phyloP scores from a whole-genome alignment of 1,140 invertebrate genomes.

The Drosophila malerkotliana region DNA sequence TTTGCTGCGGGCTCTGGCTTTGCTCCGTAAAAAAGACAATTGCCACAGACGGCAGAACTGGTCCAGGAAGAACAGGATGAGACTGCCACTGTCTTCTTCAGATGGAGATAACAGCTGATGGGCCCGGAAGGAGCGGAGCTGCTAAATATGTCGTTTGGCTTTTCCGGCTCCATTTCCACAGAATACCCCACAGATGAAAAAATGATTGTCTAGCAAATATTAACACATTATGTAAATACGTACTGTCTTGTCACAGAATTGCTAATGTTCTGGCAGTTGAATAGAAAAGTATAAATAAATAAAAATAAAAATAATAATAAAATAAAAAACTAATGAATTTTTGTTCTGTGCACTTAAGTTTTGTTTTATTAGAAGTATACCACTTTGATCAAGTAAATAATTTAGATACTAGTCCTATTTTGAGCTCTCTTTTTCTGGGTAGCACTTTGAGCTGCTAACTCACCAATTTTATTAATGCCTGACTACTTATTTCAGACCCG shows the following conservation, averaged over 20 bases:
- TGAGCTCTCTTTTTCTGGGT: neutral
- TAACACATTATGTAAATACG: neutral
- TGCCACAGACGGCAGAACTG: neutral
- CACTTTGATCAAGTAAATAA: neutral
- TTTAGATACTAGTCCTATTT: neutral
- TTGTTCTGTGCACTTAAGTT: neutral
- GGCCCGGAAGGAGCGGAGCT: slow-evolving; percentile 13
- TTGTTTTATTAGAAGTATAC: neutral
- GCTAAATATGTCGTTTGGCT: slow-evolving; percentile 29
- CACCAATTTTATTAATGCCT: slow-evolving; percentile 26
- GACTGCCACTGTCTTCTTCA: slow-evolving; percentile 31
- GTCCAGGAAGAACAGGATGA: neutral
- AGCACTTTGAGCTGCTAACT: slow-evolving; percentile 22
- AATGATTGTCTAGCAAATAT: neutral
- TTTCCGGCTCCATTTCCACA: slow-evolving; percentile 18
- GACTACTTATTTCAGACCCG: slow-evolving; percentile 4
- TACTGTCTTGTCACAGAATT: neutral
- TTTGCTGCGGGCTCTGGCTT: slow-evolving; percentile 56
- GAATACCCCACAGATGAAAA: neutral
- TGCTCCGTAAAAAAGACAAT: slow-evolving; percentile 24
- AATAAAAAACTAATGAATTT: neutral
- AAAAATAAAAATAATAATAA: neutral
- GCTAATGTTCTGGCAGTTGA: neutral
- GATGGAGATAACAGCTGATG: slow-evolving; percentile 46
- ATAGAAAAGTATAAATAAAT: neutral